Evolutionary conservation across 2,797 vertebrate genomes (phyloP), one percentile per base, ranked within the genome.

Genomic region (Neostethus bicornis): DNA sequence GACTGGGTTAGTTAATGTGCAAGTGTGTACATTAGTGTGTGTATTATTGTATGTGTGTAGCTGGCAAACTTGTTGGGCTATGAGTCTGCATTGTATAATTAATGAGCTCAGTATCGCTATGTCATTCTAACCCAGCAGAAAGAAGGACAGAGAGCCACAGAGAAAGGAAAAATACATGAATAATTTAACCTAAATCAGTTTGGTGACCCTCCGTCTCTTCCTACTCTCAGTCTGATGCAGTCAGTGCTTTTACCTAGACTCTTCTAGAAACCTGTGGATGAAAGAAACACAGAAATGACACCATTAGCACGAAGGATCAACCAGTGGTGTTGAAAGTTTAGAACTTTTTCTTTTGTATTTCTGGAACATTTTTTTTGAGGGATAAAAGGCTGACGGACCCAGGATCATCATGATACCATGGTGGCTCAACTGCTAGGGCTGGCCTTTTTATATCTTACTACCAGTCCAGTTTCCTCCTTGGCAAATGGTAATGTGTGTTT

Each of bases 171-270:
- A 80, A 70, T 19, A 54, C 64, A 81, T 93, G 26, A 92, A 93
- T 92, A 84, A 93, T 93, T 91, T 41, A 93, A 50, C 45, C 31
- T 62, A 91, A 92, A 92, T 93, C 90, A 91, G 90, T 91, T 90
- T 86, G 79, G 74, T 84, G 71, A 77, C 70, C 83, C 61, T 72
- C 28, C 4, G 31, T 64, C 43, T 65, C 60, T 74, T 82, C 75
- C 73, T 80, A 66, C 68, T 78, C 75, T 88, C 83, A 76, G 77
- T 83, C 55, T 56, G 43, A 68, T 78, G 63, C 85, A 79, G 81
- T 78, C 77, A 79, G 55, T 46, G 61, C 39, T 54, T 61, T 46
- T 47, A 56, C 54, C 53, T 55, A 74, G 66, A 75, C 74, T 79
- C 77, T 61, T 63, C 21, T 26, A 57, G 37, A 70, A 73, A 70